These are phyloP conservation scores for Falco biarmicus DNA, from an alignment of 2,797 vertebrate genomes.

Conservation along the genomic window DNA sequence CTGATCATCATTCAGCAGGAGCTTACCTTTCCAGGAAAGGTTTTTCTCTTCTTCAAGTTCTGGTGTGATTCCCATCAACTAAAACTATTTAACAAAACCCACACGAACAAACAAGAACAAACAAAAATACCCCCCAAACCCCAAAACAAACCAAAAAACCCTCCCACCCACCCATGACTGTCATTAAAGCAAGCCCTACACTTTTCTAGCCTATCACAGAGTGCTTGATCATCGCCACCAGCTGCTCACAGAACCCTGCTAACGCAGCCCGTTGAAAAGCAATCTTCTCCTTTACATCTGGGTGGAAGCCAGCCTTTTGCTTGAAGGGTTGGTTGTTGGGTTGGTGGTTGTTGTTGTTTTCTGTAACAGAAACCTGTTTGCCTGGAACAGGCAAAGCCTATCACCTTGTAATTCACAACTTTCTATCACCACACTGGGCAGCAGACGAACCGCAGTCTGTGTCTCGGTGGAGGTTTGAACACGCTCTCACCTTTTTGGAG, in stretches of 20 bases:
- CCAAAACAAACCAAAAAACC: too few species aligned
- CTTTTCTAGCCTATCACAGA: neutral
- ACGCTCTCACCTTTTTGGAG: accelerated
- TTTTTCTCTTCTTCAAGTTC: neutral
- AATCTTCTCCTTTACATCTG: neutral
- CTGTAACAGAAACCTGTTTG: neutral
- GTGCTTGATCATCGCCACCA: neutral
- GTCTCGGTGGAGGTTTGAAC: neutral
- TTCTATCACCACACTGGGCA: neutral
- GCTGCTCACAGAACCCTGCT: neutral
- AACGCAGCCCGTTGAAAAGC: neutral
- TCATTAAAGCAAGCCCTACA: neutral
- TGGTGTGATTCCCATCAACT: neutral
- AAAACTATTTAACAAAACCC: neutral
- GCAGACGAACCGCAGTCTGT: neutral
- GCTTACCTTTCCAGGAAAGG: neutral
- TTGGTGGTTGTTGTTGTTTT: neutral
- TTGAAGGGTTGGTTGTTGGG: neutral
- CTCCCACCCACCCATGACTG: neutral
- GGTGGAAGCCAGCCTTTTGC: neutral
- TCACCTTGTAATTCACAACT: neutral
- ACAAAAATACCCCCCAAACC: too few species aligned
- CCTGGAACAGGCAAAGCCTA: neutral
- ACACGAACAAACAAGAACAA: too few species aligned
- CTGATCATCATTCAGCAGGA: neutral